Conservation (phyloP, 2,888 invertebrate genomes). For the Euzophera pinguis region DNA sequence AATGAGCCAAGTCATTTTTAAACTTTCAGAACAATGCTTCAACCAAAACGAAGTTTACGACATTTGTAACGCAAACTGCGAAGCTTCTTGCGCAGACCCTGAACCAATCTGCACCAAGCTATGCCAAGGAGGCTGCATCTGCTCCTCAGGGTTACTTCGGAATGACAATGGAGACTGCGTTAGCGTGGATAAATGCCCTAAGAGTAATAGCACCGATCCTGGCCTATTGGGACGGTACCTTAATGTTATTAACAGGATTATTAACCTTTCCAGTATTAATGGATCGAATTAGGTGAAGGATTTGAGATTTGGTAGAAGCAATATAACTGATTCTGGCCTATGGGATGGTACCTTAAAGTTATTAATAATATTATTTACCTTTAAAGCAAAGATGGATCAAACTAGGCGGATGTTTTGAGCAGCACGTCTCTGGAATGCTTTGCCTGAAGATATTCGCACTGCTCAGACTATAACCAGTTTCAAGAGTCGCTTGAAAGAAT, state of each 20-base stretch:
- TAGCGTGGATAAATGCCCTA: slow-evolving; percentile 54
- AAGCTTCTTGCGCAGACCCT: slow-evolving; percentile 57
- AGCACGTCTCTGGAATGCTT: no score
- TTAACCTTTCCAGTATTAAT: slow-evolving; percentile 38
- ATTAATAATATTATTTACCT: no score
- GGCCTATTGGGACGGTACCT: slow-evolving; percentile 49
- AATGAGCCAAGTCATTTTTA: no score
- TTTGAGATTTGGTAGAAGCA: background rate
- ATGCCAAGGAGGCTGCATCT: slow-evolving; percentile 61
- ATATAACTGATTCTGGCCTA: background rate
- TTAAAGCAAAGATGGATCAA: no score
- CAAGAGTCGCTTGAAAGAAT: no score
- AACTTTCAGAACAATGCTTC: slow-evolving; percentile 51
- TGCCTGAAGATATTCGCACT: no score
- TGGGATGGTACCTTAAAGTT: no score
- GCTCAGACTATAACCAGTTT: no score
- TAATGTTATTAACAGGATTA: slow-evolving; percentile 53
- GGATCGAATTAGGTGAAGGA: background rate
- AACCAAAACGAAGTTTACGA: slow-evolving; percentile 61
- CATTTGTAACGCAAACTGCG: slow-evolving; percentile 54
- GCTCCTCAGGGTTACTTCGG: slow-evolving; percentile 53
- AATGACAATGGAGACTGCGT: slow-evolving; percentile 51
- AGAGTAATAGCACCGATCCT: slow-evolving; percentile 40
- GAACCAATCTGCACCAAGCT: slow-evolving; percentile 58
- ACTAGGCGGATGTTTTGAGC: no score